A percentile compares a stretch with the other conserved stretches of the same genome.
These are phyloP conservation scores for Graptemys geographica DNA, from an alignment of 2,797 vertebrate species.

Conservation along the genomic window DNA sequence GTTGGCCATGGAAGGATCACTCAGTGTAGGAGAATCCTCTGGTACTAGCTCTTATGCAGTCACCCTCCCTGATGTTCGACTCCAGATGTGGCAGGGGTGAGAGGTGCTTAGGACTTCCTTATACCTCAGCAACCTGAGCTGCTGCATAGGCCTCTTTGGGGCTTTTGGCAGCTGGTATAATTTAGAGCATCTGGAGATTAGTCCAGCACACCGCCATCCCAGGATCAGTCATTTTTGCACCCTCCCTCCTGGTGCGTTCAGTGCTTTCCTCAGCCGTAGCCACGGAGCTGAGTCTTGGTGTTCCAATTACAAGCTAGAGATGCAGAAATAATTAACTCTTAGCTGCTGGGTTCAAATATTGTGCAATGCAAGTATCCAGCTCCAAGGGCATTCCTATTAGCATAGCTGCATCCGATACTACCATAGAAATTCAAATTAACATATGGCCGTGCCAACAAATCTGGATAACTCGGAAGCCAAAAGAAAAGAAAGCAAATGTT, in stretches of 20 bases:
- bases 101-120: background rate
- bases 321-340: background rate
- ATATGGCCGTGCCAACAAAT: constrained; percentile 7
- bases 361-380: background rate
- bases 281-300: background rate
- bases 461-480: background rate
- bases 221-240: background rate
- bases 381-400: background rate
- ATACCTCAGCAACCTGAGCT: background rate
- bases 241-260: background rate
- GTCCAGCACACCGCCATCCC: no score
- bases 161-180: background rate
- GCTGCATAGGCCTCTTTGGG: background rate
- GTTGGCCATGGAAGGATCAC: background rate
- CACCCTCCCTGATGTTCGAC: no score
- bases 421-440: background rate
- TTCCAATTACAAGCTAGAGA: background rate
- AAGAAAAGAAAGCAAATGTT: background rate
- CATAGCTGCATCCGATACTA: background rate
- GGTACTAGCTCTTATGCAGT: background rate
- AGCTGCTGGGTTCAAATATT: background rate
- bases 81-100: background rate
- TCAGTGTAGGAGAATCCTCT: background rate
- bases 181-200: background rate
- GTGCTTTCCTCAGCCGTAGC: background rate